Evolutionary conservation across 2,797 vertebrate species (phyloP).

Genomic region (Tolypeutes matacus): DNA sequence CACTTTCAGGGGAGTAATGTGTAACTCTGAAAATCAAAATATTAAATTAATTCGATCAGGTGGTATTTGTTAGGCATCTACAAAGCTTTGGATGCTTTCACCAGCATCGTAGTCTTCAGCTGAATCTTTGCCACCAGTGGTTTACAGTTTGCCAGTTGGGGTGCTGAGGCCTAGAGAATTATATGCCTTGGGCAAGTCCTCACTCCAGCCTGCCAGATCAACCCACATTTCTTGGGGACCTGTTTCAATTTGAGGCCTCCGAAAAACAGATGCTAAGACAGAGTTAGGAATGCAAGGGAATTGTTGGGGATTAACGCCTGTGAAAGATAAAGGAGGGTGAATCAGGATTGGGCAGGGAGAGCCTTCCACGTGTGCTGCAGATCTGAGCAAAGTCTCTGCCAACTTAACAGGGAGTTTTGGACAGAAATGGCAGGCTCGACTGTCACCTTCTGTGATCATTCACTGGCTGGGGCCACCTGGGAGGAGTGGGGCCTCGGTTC

Average conservation of each 20-base stretch:
- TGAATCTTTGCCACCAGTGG: neutral
- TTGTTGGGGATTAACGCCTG: neutral
- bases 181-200: too few species aligned
- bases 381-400: neutral
- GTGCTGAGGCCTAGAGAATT: neutral
- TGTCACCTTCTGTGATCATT: neutral
- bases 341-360: neutral
- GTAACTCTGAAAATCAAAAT: slow-evolving; percentile 19
- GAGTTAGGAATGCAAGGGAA: neutral
- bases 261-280: neutral
- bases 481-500: neutral
- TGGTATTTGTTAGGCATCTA: neutral
- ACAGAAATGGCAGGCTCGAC: neutral
- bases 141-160: neutral
- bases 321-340: neutral
- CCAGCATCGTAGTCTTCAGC: neutral
- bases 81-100: neutral
- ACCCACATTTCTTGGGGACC: fast-evolving
- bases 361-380: neutral
- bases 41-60: neutral
- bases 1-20: neutral
- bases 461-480: neutral
- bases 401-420: neutral
- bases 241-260: neutral
- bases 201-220: neutral